Base-by-base conservation (phyloP, 2,888 invertebrate species). In the Torymus aiolomorphi region DNA sequence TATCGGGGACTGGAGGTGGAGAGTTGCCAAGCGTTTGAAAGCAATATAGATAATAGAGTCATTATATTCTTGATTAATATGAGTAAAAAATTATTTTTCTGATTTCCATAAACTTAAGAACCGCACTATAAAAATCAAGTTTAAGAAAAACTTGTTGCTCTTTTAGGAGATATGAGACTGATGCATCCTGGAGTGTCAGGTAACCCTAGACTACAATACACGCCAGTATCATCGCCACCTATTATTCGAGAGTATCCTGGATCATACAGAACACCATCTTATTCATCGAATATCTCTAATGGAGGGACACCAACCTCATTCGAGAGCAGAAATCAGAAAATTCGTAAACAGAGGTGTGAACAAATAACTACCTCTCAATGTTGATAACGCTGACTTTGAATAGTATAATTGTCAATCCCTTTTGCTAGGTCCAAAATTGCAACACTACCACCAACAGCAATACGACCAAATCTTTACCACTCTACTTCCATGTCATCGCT, bases 221-320 rank as follows among this genome's bases (percentile, higher is more conserved):
- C 89, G 69, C 87, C 89, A 77, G 85, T 89, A 84, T 84, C 89
- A 84, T 90, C 89, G 83, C 89, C 89, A 77, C 89, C 89, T 78
- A 87, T 89, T 85, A 86, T 89, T 86, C 89, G 89, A 86, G 88
- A 88, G 67, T 89, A 88, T 80, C 87, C 88, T 61, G 87, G 89
- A 82, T 88, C 89, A 66, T 89, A 88, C 79, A 84, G 89, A 81
- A 88, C 89, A 72, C 85, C 89, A 77, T 89, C 88, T 80, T 89
- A 89, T 84, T 86, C 88, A 10, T 89, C 89, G 24, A 90, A 88
- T 83, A 83, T 86, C 72, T 89, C 89, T 77, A 87, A 87, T 75
- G 86, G 86, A 78, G 88, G 88, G 69, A 89, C 88, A 16, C 87
- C 88, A 12, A 88, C 86, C 74, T 85, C 89, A 66, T 88, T 87